Percentiles rank a stretch among this genome's conserved stretches.
Conservation (phyloP, 2,113 vertebrate genomes). For the Hippocampus barbouri region DNA sequence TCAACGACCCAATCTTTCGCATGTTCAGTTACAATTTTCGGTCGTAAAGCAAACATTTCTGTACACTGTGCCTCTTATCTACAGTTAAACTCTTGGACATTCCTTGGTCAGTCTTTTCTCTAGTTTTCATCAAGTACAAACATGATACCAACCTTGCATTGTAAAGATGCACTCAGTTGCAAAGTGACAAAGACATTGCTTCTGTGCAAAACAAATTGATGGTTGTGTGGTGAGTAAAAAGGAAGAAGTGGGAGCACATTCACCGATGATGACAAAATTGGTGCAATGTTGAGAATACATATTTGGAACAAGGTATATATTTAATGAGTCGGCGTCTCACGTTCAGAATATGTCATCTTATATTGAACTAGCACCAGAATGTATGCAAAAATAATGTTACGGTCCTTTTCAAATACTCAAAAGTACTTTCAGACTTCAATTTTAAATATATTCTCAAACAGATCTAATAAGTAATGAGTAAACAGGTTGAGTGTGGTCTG, state of each 20-base stretch:
- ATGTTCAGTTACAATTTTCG: constrained; percentile 43
- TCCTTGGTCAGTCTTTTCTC: constrained; percentile 13
- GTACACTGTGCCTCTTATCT: constrained; percentile 34
- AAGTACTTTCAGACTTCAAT: constrained; percentile 42
- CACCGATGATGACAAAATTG: not conserved
- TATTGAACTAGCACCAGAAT: not conserved
- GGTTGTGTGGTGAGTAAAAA: not conserved
- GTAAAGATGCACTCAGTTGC: not conserved
- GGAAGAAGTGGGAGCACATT: not conserved
- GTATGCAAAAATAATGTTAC: constrained; percentile 3
- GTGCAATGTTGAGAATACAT: not conserved
- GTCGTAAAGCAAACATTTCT: constrained; percentile 35
- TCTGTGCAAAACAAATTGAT: not conserved
- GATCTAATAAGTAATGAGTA: constrained; percentile 1
- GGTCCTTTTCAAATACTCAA: constrained; percentile 25
- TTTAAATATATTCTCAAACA: constrained; percentile 28
- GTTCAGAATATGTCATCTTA: not conserved
- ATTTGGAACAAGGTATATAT: not conserved
- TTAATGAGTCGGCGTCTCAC: not conserved
- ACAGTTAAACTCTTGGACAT: constrained; percentile 16
- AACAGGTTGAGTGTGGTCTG: constrained; percentile 24
- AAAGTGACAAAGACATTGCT: not conserved
- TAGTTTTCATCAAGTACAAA: constrained; percentile 26
- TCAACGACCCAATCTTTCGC: constrained; percentile 25
- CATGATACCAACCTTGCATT: not conserved